Conservation (phyloP, 2,113 vertebrate genomes). For the Nipponia nippon region DNA sequence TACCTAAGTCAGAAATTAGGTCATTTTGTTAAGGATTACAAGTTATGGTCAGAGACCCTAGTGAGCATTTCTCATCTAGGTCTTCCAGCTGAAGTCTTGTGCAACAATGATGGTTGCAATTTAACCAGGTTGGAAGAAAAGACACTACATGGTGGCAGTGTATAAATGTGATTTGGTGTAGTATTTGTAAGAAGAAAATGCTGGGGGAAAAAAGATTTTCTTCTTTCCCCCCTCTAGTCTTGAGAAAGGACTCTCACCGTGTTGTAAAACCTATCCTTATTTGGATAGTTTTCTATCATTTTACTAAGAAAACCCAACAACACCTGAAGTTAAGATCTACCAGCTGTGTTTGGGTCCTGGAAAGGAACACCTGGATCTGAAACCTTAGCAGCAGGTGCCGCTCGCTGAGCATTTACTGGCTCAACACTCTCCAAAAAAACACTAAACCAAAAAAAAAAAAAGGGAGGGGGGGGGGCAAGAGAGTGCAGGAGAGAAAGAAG, state of each 20-base stretch:
- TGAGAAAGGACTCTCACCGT: neutral
- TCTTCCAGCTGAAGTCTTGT: neutral
- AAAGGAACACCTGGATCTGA: neutral
- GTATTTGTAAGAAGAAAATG: neutral
- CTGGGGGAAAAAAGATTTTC: neutral
- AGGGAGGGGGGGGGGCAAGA: neutral
- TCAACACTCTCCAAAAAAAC: neutral
- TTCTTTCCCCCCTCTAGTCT: neutral
- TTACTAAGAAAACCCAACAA: neutral
- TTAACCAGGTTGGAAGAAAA: neutral
- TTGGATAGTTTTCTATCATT: neutral
- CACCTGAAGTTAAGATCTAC: neutral
- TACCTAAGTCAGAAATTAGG: neutral
- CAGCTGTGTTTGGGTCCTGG: neutral
- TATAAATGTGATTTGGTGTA: neutral
- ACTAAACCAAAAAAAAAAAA: neutral
- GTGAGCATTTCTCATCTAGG: neutral
- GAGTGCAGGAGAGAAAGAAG: neutral
- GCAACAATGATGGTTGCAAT: neutral
- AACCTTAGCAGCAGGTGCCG: constrained; percentile 13
- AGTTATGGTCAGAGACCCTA: neutral
- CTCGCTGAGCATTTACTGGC: neutral
- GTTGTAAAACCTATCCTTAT: neutral
- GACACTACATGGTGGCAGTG: fast-evolving
- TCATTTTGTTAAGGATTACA: neutral